These are phyloP conservation scores for Agelaius phoeniceus DNA, from an alignment of 2,113 vertebrate species.

Conservation along the genomic window DNA sequence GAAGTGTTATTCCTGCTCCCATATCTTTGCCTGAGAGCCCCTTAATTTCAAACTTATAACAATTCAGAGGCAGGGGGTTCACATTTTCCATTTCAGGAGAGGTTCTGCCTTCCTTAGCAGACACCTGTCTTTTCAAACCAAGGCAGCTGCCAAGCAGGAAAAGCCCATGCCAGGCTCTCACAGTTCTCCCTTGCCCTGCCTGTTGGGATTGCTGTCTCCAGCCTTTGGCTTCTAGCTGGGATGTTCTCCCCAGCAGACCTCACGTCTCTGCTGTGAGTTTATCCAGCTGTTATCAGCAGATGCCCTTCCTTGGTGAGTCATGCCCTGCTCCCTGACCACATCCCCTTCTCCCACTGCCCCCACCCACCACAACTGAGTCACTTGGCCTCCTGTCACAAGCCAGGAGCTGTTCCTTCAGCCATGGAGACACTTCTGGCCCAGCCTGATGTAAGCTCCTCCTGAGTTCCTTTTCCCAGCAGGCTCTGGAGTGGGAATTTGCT, in stretches of 20 bases:
- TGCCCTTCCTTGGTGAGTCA: conserved; percentile 39
- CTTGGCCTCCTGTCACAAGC: neutral
- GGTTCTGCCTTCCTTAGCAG: neutral
- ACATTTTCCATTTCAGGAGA: neutral
- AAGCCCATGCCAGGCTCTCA: neutral
- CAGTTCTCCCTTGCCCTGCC: neutral
- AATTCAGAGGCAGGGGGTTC: neutral
- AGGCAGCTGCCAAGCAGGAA: neutral
- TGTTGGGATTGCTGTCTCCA: neutral
- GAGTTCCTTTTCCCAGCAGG: neutral
- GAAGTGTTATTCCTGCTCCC: too few relatives aligned
- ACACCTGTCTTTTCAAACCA: neutral
- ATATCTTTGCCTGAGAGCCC: neutral
- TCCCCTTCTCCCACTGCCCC: conserved; percentile 11
- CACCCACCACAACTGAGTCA: conserved; percentile 48
- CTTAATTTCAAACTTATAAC: neutral
- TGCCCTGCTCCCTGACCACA: conserved; percentile 17
- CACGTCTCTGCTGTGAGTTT: neutral
- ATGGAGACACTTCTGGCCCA: neutral
- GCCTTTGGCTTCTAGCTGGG: neutral
- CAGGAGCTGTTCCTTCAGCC: neutral
- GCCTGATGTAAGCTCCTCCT: neutral
- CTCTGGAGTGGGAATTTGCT: neutral
- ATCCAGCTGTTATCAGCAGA: conserved; percentile 45
- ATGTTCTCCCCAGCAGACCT: neutral